Evolutionary conservation across 2,888 invertebrate species (phyloP).

Genomic region (Carterocephalus palaemon): DNA sequence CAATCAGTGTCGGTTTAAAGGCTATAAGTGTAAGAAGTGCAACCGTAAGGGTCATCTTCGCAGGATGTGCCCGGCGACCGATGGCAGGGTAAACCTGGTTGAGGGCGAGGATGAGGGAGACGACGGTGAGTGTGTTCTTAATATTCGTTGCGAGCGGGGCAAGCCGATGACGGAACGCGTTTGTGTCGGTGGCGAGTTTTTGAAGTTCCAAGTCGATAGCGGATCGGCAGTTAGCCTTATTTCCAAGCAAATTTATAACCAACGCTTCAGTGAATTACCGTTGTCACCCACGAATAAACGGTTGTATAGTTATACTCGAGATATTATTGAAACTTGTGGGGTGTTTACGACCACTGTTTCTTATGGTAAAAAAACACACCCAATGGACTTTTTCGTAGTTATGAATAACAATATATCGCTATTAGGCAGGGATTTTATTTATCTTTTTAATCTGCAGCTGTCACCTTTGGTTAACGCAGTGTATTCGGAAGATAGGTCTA

Average conservation of each 20-base stretch:
- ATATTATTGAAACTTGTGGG: slow-evolving; percentile 22
- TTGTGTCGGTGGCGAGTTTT: slow-evolving; percentile 13
- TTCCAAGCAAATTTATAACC: slow-evolving; percentile 20
- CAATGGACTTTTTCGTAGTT: slow-evolving; percentile 22
- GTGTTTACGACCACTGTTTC: slow-evolving; percentile 18
- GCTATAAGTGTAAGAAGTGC: slow-evolving; percentile 11
- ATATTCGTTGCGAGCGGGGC: slow-evolving; percentile 25
- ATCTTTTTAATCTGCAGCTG: slow-evolving; percentile 23
- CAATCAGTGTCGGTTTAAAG: slow-evolving; percentile 23
- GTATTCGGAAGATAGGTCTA: not conserved
- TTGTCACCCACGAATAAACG: slow-evolving; percentile 24
- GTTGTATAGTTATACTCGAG: slow-evolving; percentile 26
- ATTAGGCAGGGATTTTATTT: slow-evolving; percentile 24
- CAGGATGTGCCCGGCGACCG: slow-evolving; percentile 8
- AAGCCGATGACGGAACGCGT: slow-evolving; percentile 28
- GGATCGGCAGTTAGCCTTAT: slow-evolving; percentile 30
- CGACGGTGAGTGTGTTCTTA: slow-evolving; percentile 29
- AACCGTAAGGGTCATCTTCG: slow-evolving; percentile 13
- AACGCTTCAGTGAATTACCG: slow-evolving; percentile 20
- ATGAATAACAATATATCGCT: slow-evolving; percentile 16
- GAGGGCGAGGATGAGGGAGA: slow-evolving; percentile 23
- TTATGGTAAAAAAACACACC: slow-evolving; percentile 15
- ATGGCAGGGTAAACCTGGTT: slow-evolving; percentile 19
- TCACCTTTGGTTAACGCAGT: slow-evolving; percentile 10
- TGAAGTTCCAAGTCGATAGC: slow-evolving; percentile 30